Base-by-base conservation (phyloP, 2,888 invertebrate genomes). In the Drosophila limbata region DNA sequence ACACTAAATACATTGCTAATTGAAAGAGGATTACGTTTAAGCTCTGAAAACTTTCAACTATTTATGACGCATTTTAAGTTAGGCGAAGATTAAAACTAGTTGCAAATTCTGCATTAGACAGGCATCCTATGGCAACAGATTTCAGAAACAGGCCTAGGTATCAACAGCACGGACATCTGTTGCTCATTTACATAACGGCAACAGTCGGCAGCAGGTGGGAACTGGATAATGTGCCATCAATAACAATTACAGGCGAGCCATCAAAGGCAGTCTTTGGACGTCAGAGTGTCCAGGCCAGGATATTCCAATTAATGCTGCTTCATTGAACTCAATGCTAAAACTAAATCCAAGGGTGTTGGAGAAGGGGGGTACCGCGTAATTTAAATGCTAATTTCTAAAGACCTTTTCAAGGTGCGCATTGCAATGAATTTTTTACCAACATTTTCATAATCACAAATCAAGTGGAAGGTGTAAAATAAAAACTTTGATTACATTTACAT, bases 401-500 rank as follows among this genome's bases (percentile, higher is more conserved):
- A 77, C 60, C 76, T 77, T 77, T 77, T 77, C 64, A 72, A 71
- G 59, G 69, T 76, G 71, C 62, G 63, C 61, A 55, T 28, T 57
- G 67, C 75, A 72, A 57, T 60, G 73, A 72, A 82, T 76, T 77
- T 83, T 67, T 17, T 33, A 53, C 52, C 25, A 65, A 68, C 65
- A 82, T 84, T 83, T 84, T 80, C 69, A 80, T 84, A 81, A 85
- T 73, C 80, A 81, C 81, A 81, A 81, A 85, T 84, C 85, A 85
- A 76, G 85, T 79, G 79, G 57, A 83, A 81, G 69, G 68, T 80
- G 81, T 67, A 62, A 64, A 67, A 66, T 52, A 73, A 28, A 53
- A 86, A 84, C 81, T 86, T 86, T 84, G 82, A 87, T 87, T 88
- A 87, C 86, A 87, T 87, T 87, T 79, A 82, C 77, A 87, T 83